Evolutionary conservation across 1,140 invertebrate genomes (phyloP).

Genomic region (Drosophila repletoides): DNA sequence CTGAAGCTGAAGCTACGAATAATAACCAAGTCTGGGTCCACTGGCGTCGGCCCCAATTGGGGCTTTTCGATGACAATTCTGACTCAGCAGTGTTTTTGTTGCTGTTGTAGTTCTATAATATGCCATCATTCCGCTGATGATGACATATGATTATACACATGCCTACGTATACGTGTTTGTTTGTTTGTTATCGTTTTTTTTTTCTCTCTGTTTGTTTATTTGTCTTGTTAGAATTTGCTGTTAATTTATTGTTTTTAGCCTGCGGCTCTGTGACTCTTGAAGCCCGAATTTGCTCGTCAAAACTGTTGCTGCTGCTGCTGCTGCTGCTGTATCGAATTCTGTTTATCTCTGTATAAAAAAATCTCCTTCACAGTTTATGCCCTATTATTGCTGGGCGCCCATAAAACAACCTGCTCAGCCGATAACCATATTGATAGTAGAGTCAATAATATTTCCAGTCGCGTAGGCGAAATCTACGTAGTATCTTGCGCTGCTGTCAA

Average conservation of each 20-base stretch:
- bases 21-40: slow-evolving; percentile 7
- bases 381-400: slow-evolving; percentile 14
- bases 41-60: slow-evolving; percentile 26
- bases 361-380: slow-evolving; percentile 9
- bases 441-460: background rate
- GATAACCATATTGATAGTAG: slow-evolving; percentile 27
- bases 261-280: slow-evolving; percentile 27
- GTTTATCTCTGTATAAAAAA: too few relatives aligned
- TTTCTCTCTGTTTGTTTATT: slow-evolving; percentile 30
- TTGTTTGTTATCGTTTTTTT: slow-evolving; percentile 60
- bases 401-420: slow-evolving; percentile 2
- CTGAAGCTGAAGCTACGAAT: background rate
- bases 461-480: slow-evolving; percentile 28
- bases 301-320: too few relatives aligned
- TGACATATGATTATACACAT: slow-evolving; percentile 52
- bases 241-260: slow-evolving; percentile 40
- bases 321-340: too few relatives aligned
- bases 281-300: slow-evolving; percentile 7
- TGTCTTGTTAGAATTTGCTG: slow-evolving; percentile 32
- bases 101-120: slow-evolving; percentile 31
- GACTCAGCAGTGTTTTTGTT: slow-evolving; percentile 46
- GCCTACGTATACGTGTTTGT: slow-evolving; percentile 13
- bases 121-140: slow-evolving; percentile 63
- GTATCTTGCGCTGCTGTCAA: slow-evolving; percentile 34
- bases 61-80: slow-evolving; percentile 49